Evolutionary conservation across 2,888 invertebrate species (phyloP).

Genomic region (Reticulitermes lucifugus): DNA sequence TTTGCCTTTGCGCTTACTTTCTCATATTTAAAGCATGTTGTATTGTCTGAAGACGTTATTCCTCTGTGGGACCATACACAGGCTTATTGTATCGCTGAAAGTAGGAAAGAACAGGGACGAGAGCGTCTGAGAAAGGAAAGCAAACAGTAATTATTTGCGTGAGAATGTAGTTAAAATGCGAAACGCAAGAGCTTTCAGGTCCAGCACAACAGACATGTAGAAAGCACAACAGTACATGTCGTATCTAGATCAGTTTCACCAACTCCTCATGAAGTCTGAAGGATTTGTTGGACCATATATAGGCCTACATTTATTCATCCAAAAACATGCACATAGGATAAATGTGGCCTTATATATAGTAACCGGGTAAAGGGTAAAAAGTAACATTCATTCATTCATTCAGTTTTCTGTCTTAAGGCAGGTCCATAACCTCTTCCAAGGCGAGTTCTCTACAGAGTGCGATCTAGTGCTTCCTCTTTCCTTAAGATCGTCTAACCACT

Average conservation of each 20-base stretch:
- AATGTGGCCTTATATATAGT: neutral
- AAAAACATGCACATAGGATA: neutral
- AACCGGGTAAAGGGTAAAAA: neutral
- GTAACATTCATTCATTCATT: too few species aligned
- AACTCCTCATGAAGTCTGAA: neutral
- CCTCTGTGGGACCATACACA: neutral
- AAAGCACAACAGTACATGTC: neutral
- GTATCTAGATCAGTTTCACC: neutral
- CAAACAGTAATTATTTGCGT: neutral
- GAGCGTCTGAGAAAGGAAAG: slow-evolving; percentile 2
- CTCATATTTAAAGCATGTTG: neutral
- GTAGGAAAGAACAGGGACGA: neutral
- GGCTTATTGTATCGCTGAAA: neutral
- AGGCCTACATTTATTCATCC: neutral
- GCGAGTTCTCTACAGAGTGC: too few species aligned
- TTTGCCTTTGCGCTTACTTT: neutral
- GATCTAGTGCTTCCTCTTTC: too few species aligned
- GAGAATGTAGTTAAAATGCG: neutral
- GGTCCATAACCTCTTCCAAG: too few species aligned
- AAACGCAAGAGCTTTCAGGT: neutral
- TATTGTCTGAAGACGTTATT: neutral
- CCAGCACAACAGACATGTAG: neutral
- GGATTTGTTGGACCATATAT: neutral
- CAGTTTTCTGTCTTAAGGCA: too few species aligned
- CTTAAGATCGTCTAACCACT: too few species aligned